Percentiles rank a stretch among this genome's conserved stretches.
These are phyloP conservation scores for Gymnopithys bicolor DNA, from an alignment of 2,797 vertebrate genomes.

Conservation along the genomic window DNA sequence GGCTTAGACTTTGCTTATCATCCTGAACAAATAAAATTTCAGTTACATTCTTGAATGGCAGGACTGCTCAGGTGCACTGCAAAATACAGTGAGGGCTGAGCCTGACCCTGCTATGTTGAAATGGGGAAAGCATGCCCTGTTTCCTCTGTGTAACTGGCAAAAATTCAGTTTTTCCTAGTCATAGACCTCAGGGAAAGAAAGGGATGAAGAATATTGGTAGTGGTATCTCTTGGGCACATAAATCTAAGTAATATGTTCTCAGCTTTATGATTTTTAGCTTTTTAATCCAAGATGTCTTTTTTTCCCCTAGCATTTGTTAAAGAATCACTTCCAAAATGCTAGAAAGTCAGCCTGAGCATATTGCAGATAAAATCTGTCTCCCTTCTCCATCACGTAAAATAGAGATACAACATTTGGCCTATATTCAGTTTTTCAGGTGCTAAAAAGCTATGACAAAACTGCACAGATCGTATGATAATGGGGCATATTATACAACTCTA, in stretches of 20 bases:
- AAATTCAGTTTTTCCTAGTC: not conserved
- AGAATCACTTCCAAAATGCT: slow-evolving; percentile 70
- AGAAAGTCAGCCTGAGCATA: slow-evolving; percentile 69
- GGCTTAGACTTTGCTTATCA: not conserved
- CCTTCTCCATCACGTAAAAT: slow-evolving; percentile 63
- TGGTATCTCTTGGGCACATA: slow-evolving; percentile 21
- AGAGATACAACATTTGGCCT: slow-evolving; percentile 70
- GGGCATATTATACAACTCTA: slow-evolving; percentile 64
- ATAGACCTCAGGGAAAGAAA: not conserved
- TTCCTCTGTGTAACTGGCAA: not conserved
- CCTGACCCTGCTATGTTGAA: not conserved
- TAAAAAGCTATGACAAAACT: slow-evolving; percentile 68
- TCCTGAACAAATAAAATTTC: not conserved
- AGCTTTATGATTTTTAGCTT: slow-evolving; percentile 53
- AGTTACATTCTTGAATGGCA: not conserved
- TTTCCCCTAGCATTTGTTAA: slow-evolving; percentile 48
- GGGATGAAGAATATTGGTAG: not conserved
- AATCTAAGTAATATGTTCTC: slow-evolving; percentile 59
- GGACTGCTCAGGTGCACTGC: not conserved
- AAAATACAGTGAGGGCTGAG: not conserved
- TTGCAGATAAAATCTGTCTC: slow-evolving; percentile 72
- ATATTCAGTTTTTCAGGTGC: slow-evolving; percentile 70
- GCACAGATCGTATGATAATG: slow-evolving; percentile 70
- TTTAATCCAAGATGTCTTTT: slow-evolving; percentile 58
- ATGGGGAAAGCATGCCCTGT: not conserved